Evolutionary conservation across 2,113 vertebrate species (phyloP), one percentile per base, ranked within the genome.

Genomic region (Sinocyclocheilus maitianheensis): DNA sequence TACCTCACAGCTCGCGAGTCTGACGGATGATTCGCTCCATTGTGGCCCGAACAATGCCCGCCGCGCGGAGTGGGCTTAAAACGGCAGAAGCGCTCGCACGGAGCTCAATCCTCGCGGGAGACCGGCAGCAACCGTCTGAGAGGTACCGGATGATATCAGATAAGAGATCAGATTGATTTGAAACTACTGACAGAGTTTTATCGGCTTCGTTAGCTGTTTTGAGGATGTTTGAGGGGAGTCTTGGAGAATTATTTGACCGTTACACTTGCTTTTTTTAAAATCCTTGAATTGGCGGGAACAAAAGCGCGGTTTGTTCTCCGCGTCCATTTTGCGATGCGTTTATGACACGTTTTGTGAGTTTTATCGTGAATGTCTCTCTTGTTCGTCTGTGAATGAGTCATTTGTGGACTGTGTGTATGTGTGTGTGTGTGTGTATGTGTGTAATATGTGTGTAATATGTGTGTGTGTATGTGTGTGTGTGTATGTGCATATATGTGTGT

Each of bases 61-160:
- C 34, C n/a, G 58, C 30, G 87, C 1, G 74, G 11, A 1, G 78
- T 51, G 63, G 72, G 82, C 76, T 94, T 95, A 93, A 94, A 94
- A 91, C 91, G 88, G 91, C 80, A 87, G 65, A 84, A 82, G 69
- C 89, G 48, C 46, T 26, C 69, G 84, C 43, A 62, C 69, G 46
- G 86, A 71, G 85, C 92, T 87, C 85, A 79, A 85, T 84, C 86
- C 77, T 75, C 88, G 65, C 91, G 85, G 89, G 90, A 92, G 87
- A 90, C 37, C n/a, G 18, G 51, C 51, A 55, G 5, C 83, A 16
- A 79, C 88, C 87, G 75, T 87, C 16, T 77, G 76, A 86, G 89
- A 94, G 92, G 91, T 93, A 92, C 26, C 6, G 40, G 10, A 37
- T 26, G 7, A 18, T 37, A 34, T 34, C 2, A 34, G 43, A 77